phyloP scores from a whole-genome alignment of 2,113 vertebrate species.

The Natator depressus region DNA sequence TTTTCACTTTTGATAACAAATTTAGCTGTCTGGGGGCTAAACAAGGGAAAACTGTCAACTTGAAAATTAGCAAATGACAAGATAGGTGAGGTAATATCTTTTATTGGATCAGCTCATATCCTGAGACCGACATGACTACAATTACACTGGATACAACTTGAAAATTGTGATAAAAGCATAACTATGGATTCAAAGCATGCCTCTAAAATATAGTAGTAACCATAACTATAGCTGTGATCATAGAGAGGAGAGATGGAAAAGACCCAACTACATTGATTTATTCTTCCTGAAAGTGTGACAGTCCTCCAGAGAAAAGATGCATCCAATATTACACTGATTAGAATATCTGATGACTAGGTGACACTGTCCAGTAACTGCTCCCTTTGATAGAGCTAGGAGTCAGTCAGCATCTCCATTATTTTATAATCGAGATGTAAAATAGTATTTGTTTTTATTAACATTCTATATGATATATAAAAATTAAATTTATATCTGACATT shows the following conservation, averaged over 20 bases:
- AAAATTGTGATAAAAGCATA: neutral
- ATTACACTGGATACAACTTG: neutral
- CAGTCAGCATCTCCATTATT: neutral
- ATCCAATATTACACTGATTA: neutral
- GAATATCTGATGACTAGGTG: neutral
- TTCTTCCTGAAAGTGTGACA: neutral
- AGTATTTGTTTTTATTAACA: neutral
- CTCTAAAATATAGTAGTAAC: neutral
- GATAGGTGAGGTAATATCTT: neutral
- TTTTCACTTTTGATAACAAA: neutral
- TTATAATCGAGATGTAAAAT: neutral
- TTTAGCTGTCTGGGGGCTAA: neutral
- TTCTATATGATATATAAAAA: neutral
- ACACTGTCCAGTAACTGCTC: neutral
- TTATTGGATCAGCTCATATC: neutral
- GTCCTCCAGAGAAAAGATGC: conserved; percentile 1
- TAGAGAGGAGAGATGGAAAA: neutral
- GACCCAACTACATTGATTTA: neutral
- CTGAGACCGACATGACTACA: neutral
- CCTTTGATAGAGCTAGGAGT: neutral
- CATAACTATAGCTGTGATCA: neutral
- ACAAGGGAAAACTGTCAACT: neutral
- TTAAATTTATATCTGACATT: neutral
- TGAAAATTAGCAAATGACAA: neutral
- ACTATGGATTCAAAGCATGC: neutral